Base-by-base conservation (phyloP, 2,113 vertebrate species). In the Polyodon spathula region DNA sequence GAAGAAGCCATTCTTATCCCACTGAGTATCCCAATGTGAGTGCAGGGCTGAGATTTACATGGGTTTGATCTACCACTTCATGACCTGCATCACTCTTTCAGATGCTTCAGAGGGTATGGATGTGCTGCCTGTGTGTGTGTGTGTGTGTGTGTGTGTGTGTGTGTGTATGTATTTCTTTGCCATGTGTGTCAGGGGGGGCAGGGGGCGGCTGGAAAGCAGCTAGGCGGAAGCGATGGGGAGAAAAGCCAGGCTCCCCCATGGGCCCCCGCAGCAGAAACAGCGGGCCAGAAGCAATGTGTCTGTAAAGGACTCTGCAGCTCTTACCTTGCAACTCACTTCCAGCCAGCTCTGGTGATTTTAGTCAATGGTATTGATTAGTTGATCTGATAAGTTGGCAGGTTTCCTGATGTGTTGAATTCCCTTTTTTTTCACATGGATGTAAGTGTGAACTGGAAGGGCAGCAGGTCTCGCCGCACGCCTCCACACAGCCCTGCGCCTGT, bases 1-100 rank as follows among this genome's bases (percentile, higher is more conserved):
- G 77, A 79, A 89, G 84, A 93, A 87, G 81, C 90, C 89, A 93
- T 95, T 94, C 93, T 82, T 90, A 89, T 88, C 82, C 84, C 87
- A 71, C 81, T 61, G 86, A 84, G 89, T 72, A 70, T 68, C 9
- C 2, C 17, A 4, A 27, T 2, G 63, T 1, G 3, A 82, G 78
- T 66, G 63, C 61, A 8, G 61, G 6, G 69, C 84, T 67, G 84
- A 83, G 89, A 84, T 86, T 81, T 77, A 75, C 76, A 77, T 51
- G 27, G 71, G 64, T 37, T 64, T 54, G 8, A 65, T 72, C 71
- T 72, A 48, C 52, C 67, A 67, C 58, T 0, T n/a, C 42, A 1
- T 81, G 77, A 76, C 72, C 70, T 37, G 10, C 69, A 71, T 65
- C 17, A 5, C 67, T 52, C 58, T 6, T 66, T n/a, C 63, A 38